Percentiles rank a stretch among this genome's conserved stretches.
Conservation (phyloP, 2,888 invertebrate genomes). For the Cylindroiulus punctatus region DNA sequence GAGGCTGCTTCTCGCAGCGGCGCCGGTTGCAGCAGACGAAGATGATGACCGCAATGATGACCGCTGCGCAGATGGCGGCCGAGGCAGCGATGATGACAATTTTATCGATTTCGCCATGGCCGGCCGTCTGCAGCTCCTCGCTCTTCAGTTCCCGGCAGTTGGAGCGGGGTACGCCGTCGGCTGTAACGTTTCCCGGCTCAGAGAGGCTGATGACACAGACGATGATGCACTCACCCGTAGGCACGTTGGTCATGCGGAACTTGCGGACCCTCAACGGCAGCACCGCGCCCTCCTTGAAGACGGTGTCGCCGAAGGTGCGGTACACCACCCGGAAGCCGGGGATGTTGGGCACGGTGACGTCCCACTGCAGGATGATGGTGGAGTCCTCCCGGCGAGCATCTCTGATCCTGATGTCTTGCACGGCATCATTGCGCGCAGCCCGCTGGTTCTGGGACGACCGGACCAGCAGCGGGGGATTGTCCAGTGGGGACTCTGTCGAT, state of each 20-base stretch:
- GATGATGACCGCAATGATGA: conserved; percentile 88
- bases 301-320: conserved; percentile 87
- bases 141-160: conserved; percentile 58
- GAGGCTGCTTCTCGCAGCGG: conserved; percentile 53
- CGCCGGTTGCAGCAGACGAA: conserved; percentile 85
- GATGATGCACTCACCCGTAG: conserved; percentile 89
- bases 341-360: conserved; percentile 73
- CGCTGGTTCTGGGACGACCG: conserved; percentile 52
- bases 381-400: conserved; percentile 81
- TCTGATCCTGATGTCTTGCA: conserved; percentile 79
- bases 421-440: conserved; percentile 50
- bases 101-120: conserved; percentile 78
- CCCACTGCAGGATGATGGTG: conserved; percentile 89
- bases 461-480: conserved; percentile 53
- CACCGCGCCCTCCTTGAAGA: conserved; percentile 89
- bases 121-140: conserved; percentile 10
- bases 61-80: conserved; percentile 91
- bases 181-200: conserved; percentile 75
- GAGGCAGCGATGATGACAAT: conserved; percentile 89
- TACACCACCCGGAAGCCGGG: conserved; percentile 91
- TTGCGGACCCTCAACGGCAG: conserved; percentile 88
- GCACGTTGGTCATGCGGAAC: conserved; percentile 92
- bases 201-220: conserved; percentile 92
- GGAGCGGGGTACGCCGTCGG: conserved; percentile 56
- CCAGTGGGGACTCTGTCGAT: conserved; percentile 57